Percentiles rank a stretch among this genome's conserved stretches.
phyloP scores from a whole-genome alignment of 2,888 invertebrate species.

The Amphipoea lucens region DNA sequence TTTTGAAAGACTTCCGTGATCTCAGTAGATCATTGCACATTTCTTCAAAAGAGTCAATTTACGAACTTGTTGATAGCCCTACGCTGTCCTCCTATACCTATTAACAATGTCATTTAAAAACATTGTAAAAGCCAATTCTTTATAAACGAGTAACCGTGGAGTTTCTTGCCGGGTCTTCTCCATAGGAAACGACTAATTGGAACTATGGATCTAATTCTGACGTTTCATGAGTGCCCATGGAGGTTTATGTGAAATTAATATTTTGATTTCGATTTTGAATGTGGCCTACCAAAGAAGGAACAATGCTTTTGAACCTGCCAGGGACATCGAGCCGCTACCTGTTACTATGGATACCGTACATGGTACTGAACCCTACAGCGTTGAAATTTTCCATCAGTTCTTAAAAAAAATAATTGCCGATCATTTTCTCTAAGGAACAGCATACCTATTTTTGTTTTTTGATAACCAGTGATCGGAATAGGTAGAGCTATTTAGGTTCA shows the following conservation, averaged over 20 bases:
- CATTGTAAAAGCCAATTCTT: neutral
- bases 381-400: no score
- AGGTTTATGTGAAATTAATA: neutral
- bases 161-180: neutral
- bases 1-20: neutral
- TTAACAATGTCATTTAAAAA: neutral
- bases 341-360: no score
- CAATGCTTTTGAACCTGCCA: neutral
- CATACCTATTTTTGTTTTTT: neutral
- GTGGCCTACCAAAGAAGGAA: neutral
- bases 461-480: no score
- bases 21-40: neutral
- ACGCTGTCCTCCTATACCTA: neutral
- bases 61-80: neutral
- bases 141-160: neutral
- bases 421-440: neutral
- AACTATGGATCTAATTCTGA: neutral
- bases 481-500: no score
- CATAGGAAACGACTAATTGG: neutral
- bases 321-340: no score
- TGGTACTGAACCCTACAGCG: no score
- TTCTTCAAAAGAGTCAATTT: neutral
- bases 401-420: neutral
- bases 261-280: neutral
- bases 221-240: neutral